Base-by-base conservation (phyloP, 2,888 invertebrate species). In the Spialia ferax region DNA sequence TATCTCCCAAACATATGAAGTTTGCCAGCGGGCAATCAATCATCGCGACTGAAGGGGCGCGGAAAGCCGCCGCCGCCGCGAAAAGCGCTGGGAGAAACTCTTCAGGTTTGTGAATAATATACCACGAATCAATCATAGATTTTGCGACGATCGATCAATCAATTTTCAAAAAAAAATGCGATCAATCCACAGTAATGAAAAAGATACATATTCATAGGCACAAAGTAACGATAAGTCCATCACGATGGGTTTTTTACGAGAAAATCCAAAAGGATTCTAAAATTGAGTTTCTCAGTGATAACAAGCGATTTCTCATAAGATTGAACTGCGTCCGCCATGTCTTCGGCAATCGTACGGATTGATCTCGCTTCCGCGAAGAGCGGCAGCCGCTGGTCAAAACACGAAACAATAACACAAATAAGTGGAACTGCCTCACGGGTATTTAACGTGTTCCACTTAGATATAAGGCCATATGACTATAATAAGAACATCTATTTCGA, bases 101-200 rank as follows among this genome's bases (percentile, higher is more conserved):
- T 89, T 88, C 85, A 86, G 88, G 87, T 88, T 88, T 83, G 83
- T 86, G 90, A 91, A 93, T 92, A 91, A 91, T 91, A 92, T 86
- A 87, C 82, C 91, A 88, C 88, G 85, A 91, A 93, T 93, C 93
- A 93, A 93, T 93, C 93, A 93, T 93, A 91, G 91, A 91, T 91
- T 91, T 89, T 82, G 85, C 81, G 91, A 89, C 87, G 88, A 93
- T 93, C 93, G 87, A 93, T 93, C 93, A 93, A 54, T 79, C 83
- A 89, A 85, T 85, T 92, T 92, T 88, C 84, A 91, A 86, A 82
- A 86, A 89, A 88, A 84, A 84, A 82, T 15, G 29, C 38, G 13
- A 56, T 18, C 32, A 35, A 29, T 20, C 2, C 35, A 20, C 20
- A 20, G 18, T 10, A 18, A 56, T 32, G n/a, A 29, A 54, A 15